Percentiles rank a stretch among this genome's conserved stretches.
Evolutionary conservation across 2,113 vertebrate genomes (phyloP).

Genomic region (Eulemur rufifrons): DNA sequence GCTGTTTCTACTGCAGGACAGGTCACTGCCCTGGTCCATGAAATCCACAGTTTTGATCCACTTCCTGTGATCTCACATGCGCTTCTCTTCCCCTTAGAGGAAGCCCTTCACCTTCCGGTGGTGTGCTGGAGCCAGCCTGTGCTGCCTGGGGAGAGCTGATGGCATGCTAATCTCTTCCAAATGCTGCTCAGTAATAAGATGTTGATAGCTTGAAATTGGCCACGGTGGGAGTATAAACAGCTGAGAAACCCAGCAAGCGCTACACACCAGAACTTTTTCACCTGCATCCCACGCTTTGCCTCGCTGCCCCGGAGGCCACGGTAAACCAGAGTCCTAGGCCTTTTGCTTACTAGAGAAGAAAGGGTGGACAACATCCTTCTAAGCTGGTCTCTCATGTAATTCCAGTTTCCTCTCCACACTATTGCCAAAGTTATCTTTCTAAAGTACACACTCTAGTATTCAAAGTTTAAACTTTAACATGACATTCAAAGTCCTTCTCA

Average conservation of each 20-base stretch:
- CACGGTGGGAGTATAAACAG: not conserved
- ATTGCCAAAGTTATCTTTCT: not conserved
- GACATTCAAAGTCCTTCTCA: not conserved
- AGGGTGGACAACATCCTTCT: not conserved
- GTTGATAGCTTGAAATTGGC: not conserved
- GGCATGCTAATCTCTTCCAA: not conserved
- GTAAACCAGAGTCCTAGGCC: not conserved
- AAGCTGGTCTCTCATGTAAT: not conserved
- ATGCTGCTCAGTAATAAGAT: not conserved
- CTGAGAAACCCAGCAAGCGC: not conserved
- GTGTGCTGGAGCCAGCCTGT: fast-evolving
- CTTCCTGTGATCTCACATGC: not conserved
- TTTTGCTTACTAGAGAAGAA: not conserved
- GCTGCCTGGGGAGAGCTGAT: fast-evolving
- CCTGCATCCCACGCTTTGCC: not conserved
- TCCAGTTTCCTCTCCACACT: not conserved
- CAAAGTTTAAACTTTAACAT: not conserved
- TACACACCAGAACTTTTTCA: not conserved
- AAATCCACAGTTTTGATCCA: not conserved
- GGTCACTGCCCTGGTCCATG: not conserved
- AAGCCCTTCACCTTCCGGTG: not conserved
- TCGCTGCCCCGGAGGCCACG: not conserved
- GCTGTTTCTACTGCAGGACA: not conserved
- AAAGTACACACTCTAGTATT: not conserved
- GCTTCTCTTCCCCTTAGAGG: not conserved